Evolutionary conservation across 2,113 vertebrate species (phyloP).

Genomic region (Scomber japonicus): DNA sequence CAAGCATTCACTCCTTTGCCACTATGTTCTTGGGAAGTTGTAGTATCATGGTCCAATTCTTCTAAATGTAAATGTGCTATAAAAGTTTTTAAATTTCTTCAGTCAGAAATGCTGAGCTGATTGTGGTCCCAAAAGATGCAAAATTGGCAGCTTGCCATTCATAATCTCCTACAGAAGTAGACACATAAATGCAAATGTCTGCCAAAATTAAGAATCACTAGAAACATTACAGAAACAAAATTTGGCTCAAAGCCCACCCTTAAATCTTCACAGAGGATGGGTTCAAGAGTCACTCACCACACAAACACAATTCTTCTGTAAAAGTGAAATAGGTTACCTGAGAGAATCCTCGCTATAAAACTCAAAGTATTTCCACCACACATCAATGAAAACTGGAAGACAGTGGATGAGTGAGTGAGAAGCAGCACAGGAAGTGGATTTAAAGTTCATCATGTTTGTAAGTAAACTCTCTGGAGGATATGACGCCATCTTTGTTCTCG

Average conservation of each 20-base stretch:
- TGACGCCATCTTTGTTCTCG: conserved; percentile 93
- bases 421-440: conserved; percentile 9
- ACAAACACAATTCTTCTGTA: conserved; percentile 23
- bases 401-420: neutral
- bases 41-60: no score
- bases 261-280: neutral
- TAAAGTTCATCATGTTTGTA: conserved; percentile 96
- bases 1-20: no score
- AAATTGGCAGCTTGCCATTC: neutral
- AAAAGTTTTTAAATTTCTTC: neutral
- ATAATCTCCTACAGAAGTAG: neutral
- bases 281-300: conserved; percentile 10
- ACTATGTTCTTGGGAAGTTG: neutral
- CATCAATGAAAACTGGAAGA: neutral
- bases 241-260: neutral
- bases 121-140: neutral
- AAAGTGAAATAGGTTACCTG: conserved; percentile 27
- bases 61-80: no score
- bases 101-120: neutral
- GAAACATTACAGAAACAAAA: neutral
- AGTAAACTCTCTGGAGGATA: conserved; percentile 97
- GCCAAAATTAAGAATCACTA: neutral
- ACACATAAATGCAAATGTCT: neutral
- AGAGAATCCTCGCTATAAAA: conserved; percentile 3
- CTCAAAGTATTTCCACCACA: conserved; percentile 11